A percentile compares a stretch with the other conserved stretches of the same genome.
phyloP scores from a whole-genome alignment of 37 sponge, comb jelly and placozoan species.

The Trichoplax adhaerens region DNA sequence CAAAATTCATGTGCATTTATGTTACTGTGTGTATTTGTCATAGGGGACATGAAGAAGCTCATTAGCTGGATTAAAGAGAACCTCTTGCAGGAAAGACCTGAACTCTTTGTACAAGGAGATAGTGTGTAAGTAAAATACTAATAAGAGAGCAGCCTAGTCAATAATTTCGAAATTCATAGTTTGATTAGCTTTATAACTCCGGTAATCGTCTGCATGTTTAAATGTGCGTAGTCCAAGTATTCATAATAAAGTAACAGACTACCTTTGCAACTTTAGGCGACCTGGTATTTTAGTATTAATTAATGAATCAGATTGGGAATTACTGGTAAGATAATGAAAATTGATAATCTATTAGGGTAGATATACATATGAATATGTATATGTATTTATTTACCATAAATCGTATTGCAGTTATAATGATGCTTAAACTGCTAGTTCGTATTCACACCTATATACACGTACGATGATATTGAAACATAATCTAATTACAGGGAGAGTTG shows the following conservation, averaged over 20 bases:
- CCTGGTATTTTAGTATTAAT: conserved; percentile 97
- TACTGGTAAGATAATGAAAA: neutral
- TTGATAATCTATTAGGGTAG: no score
- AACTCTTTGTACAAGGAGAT: conserved; percentile 64
- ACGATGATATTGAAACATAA: neutral
- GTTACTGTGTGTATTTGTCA: neutral
- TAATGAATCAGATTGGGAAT: conserved; percentile 93
- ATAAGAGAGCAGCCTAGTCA: no score
- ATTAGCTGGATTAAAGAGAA: conserved; percentile 75
- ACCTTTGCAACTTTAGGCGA: conserved; percentile 2
- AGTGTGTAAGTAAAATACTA: conserved; percentile 1
- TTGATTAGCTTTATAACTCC: no score
- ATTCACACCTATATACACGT: neutral
- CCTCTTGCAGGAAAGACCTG: conserved; percentile 76
- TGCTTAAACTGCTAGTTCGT: no score
- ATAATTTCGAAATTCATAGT: no score
- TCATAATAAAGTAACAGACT: no score
- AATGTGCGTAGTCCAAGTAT: no score
- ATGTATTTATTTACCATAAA: no score
- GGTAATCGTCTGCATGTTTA: no score
- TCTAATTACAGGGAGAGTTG: conserved; percentile 48
- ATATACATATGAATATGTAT: no score
- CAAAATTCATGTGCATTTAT: neutral
- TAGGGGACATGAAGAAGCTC: conserved; percentile 58
- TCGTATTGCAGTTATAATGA: no score